Conservation (phyloP, 2,797 vertebrate genomes). For the Eospalax fontanierii region DNA sequence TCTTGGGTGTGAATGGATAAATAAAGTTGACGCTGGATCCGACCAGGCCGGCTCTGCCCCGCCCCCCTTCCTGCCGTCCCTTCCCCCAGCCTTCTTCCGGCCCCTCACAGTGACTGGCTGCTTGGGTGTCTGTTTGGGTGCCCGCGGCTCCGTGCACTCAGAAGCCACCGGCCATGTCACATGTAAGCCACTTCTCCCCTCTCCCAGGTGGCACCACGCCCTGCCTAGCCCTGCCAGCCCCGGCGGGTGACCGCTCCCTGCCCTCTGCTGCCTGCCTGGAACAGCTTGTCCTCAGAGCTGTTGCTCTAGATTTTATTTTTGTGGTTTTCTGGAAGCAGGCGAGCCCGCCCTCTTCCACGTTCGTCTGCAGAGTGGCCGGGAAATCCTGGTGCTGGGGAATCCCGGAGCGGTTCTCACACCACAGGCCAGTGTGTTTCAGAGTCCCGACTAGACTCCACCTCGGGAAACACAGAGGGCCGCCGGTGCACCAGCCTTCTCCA, state of each 20-base stretch:
- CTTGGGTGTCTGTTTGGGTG: no score
- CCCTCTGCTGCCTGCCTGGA: conserved; percentile 29
- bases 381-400: not conserved
- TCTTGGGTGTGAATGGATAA: no score
- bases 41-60: not conserved
- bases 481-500: accelerated
- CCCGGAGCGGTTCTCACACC: not conserved
- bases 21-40: no score
- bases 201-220: conserved; percentile 44
- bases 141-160: not conserved
- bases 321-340: conserved; percentile 29
- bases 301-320: conserved; percentile 41
- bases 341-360: not conserved
- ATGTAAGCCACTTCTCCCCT: not conserved
- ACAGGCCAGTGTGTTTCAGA: accelerated
- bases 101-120: no score
- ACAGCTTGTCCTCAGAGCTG: conserved; percentile 45
- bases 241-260: conserved; percentile 65
- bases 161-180: not conserved
- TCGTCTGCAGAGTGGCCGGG: not conserved
- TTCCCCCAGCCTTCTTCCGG: not conserved
- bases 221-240: not conserved
- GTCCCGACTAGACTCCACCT: not conserved
- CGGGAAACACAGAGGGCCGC: accelerated
- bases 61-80: not conserved